These are phyloP conservation scores for Euplagia quadripunctaria DNA, from an alignment of 2,888 invertebrate species.

Conservation along the genomic window DNA sequence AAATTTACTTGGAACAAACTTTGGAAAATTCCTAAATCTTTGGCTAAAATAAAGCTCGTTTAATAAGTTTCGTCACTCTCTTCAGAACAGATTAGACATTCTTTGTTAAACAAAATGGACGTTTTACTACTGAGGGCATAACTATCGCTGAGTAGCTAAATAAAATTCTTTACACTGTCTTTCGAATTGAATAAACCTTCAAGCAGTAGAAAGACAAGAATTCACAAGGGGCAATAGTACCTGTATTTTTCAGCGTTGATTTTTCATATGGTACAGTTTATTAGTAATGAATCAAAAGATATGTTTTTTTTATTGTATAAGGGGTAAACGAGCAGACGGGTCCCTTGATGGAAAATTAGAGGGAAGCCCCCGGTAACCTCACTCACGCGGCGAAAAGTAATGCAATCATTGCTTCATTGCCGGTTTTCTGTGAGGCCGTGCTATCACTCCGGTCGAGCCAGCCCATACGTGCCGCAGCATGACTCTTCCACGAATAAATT, in stretches of 20 bases:
- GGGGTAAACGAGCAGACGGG: no score
- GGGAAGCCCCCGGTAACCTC: no score
- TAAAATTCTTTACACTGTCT: constrained; percentile 11
- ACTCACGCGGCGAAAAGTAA: no score
- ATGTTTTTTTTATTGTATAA: no score
- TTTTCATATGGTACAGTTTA: background rate
- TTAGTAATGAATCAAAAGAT: no score
- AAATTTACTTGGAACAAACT: constrained; percentile 50
- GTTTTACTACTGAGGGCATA: constrained; percentile 22
- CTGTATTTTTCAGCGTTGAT: background rate
- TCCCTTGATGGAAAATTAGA: no score
- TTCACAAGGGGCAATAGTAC: background rate
- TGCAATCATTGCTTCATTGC: no score
- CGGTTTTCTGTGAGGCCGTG: no score
- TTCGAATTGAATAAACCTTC: background rate
- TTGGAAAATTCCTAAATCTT: constrained; percentile 47
- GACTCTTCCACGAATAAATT: no score
- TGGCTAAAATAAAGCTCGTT: constrained; percentile 42
- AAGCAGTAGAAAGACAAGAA: background rate
- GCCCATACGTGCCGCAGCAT: no score
- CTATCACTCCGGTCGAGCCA: no score
- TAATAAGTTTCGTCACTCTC: constrained; percentile 47
- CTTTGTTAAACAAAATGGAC: constrained; percentile 42
- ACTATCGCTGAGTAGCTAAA: constrained; percentile 18
- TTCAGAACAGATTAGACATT: constrained; percentile 50